Base-by-base conservation (phyloP, 2,888 invertebrate genomes). In the Apocheima hispidaria region DNA sequence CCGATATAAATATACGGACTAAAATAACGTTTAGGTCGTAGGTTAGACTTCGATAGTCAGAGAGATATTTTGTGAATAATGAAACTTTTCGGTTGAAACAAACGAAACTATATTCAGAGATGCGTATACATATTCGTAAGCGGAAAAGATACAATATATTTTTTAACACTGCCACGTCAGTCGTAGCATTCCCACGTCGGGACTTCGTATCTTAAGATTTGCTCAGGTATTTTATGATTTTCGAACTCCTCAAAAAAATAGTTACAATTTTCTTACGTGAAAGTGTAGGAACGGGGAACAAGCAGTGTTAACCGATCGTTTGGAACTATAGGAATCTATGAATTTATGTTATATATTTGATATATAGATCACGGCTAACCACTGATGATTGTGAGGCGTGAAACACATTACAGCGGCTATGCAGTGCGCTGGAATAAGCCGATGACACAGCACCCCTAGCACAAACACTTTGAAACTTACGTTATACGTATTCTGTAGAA, bases 161-260 rank as follows among this genome's bases (percentile, higher is more conserved):
- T 88, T 33, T 88, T 88, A 81, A 85, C 90, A 92, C 89, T 90
- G 92, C 90, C 91, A 85, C 84, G 72, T 79, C 87, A 87, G 81
- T 82, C 74, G 72, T 85, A 83, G 26, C 26, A 33, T 48, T 40
- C 18, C 2, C n/a, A 43, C 66, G 69, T 73, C 74, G 72, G 68
- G 70, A 60, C 14, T 63, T 70, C 71, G 65, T 61, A 71, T 64
- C n/a, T n/a, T n/a, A n/a, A 59, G 63, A 48, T 57, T 74, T 81
- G 81, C 78, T 84, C 83, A 82, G 63, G 74, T 71, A 66, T 60
- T 54, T 43, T 26, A 43, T 54, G 21, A 16, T 36, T 50, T 48
- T 51, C 40, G 44, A 41, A 41, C 16, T 44, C 40, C 21, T 7
- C 9, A 7, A 36, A 30, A 10, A 18, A 30, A 46, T 36, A 12